Evolutionary conservation across 2,113 vertebrate genomes (phyloP), one percentile per base, ranked within the genome.

Genomic region (Andinoacara biseriatus): DNA sequence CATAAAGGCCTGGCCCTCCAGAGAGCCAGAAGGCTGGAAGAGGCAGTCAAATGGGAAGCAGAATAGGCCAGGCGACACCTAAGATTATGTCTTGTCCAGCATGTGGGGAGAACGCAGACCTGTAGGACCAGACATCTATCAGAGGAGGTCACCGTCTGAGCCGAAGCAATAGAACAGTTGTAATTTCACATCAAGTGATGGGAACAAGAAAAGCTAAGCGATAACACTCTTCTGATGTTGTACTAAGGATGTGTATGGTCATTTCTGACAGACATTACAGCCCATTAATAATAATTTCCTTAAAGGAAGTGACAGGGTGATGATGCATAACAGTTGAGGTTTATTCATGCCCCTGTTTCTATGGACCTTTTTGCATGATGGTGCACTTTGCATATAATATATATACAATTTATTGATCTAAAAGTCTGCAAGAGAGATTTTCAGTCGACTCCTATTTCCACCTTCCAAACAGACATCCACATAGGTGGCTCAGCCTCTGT

Each of bases 51-150:
- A 89, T 85, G 80, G 89, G 86, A 80, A 82, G 90, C 79, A 81
- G 92, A 91, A 90, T 84, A 82, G 92, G 81, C 89, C 90, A 63
- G 87, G 79, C 81, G 87, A 91, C 88, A 81, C 83, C 87, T 52
- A 77, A 92, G 93, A 95, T 94, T 93, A 91, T 85, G 89, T 92
- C 88, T 89, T 15, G 82, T 84, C 84, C 74, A n/a, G 35, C 43
- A 67, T 63, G 84, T 56, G 31, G 79, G 79, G 81, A 84, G 60
- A 79, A 60, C 13, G 18, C 54, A 63, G 86, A 59, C 86, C 86
- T 90, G 84, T 60, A 86, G 94, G 85, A 91, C 81, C 91, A 89
- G 90, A 91, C 93, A 83, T 93, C 89, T 81, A 91, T 94, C 90
- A 94, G 82, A 82, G 61, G 78, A 87, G 91, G 92, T 92, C 88